Conservation (phyloP, 2,888 invertebrate genomes). For the Trissoscelio sp. region DNA sequence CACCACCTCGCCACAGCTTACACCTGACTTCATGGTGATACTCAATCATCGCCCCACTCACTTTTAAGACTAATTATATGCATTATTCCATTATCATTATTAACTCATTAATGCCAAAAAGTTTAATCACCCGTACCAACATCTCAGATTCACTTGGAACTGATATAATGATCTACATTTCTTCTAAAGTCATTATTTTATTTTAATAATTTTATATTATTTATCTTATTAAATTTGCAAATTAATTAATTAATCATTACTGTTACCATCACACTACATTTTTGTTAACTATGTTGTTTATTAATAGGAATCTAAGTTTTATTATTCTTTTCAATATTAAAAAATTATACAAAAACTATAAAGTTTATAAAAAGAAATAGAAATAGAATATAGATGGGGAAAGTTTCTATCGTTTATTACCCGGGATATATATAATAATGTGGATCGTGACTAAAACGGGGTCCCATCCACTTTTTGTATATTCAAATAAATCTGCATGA, state of each 20-base stretch:
- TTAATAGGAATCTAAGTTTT: no score
- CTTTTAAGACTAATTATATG: slow-evolving; percentile 56
- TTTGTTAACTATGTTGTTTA: no score
- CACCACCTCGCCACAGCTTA: slow-evolving; percentile 41
- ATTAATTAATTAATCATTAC: no score
- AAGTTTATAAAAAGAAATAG: no score
- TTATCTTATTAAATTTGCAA: no score
- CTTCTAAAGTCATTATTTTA: no score
- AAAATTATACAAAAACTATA: no score
- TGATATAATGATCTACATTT: no score
- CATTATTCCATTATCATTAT: slow-evolving; percentile 40
- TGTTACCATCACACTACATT: no score
- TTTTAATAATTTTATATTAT: no score
- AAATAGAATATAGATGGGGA: background rate
- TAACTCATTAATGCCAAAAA: slow-evolving; percentile 16
- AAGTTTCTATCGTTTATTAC: background rate
- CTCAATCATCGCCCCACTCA: slow-evolving; percentile 57
- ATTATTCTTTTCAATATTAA: no score
- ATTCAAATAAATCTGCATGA: slow-evolving; percentile 13
- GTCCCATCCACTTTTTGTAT: background rate
- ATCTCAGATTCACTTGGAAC: background rate
- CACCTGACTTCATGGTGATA: slow-evolving; percentile 57
- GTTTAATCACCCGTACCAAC: background rate
- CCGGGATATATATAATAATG: background rate
- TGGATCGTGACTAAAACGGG: no score